A percentile compares a stretch with the other conserved stretches of the same genome.
phyloP scores from a whole-genome alignment of 1,140 invertebrate species.

The Lethrus apterus region DNA sequence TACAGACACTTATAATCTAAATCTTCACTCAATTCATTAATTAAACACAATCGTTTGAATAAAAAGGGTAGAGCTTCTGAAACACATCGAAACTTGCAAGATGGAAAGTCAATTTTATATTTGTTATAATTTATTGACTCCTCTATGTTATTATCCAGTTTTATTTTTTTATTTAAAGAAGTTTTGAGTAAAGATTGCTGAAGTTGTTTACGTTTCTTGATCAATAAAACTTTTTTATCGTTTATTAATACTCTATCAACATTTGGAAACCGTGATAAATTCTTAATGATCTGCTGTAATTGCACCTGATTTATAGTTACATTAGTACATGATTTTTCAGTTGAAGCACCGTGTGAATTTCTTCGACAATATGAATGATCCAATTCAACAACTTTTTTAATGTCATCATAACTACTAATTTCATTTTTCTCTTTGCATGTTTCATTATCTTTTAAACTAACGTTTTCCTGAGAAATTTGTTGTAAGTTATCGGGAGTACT shows the following conservation, averaged over 20 bases:
- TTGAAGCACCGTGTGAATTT: not conserved
- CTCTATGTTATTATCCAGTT: not conserved
- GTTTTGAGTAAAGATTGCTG: slow-evolving; percentile 17
- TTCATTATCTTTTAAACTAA: no score
- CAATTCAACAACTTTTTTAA: slow-evolving; percentile 8
- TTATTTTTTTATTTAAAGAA: slow-evolving; percentile 8
- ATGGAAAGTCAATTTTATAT: slow-evolving; percentile 24
- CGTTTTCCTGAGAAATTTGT: no score
- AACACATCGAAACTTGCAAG: slow-evolving; percentile 27
- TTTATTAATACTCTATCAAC: not conserved
- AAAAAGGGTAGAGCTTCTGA: slow-evolving; percentile 31
- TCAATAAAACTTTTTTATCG: slow-evolving; percentile 3
- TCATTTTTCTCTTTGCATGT: no score
- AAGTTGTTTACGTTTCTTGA: slow-evolving; percentile 13
- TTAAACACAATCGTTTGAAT: slow-evolving; percentile 31
- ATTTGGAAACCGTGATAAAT: not conserved
- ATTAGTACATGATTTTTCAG: not conserved
- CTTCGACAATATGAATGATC: slow-evolving; percentile 12
- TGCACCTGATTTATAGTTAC: not conserved
- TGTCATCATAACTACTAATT: slow-evolving; percentile 3
- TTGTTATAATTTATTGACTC: slow-evolving; percentile 14
- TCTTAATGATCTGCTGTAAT: not conserved
- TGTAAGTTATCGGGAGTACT: not conserved
- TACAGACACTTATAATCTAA: slow-evolving; percentile 26
- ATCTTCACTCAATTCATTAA: slow-evolving; percentile 22